phyloP scores from a whole-genome alignment of 1,140 invertebrate genomes.

The Halictus rubicundus region DNA sequence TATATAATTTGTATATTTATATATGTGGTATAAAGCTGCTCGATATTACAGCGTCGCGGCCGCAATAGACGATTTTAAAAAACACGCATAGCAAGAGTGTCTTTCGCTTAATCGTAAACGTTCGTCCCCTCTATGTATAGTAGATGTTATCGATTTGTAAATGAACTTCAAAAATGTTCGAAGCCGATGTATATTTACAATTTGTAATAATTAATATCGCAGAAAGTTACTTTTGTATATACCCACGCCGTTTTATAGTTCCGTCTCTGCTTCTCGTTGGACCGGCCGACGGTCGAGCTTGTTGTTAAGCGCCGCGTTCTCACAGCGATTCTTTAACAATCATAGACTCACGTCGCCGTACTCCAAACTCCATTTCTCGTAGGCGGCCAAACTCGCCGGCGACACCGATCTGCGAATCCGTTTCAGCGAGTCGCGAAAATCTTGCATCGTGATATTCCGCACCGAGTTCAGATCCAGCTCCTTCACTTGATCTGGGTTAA shows the following conservation, averaged over 20 bases:
- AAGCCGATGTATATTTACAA: conserved; percentile 50
- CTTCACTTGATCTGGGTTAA: conserved; percentile 93
- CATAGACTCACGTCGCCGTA: conserved; percentile 93
- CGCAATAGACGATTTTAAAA: conserved; percentile 35
- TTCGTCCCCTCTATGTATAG: not conserved
- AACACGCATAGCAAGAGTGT: conserved; percentile 38
- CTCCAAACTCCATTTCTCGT: conserved; percentile 96
- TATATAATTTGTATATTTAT: not conserved
- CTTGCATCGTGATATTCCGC: conserved; percentile 91
- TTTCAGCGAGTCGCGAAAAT: conserved; percentile 95
- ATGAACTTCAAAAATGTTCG: conserved; percentile 50
- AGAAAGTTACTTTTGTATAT: conserved; percentile 29
- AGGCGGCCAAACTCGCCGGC: conserved; percentile 89
- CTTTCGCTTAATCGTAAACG: conserved; percentile 21
- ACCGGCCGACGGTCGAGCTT: not conserved
- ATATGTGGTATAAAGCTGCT: conserved; percentile 26
- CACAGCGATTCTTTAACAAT: conserved; percentile 58
- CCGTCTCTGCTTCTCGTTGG: not conserved
- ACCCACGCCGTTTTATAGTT: not conserved
- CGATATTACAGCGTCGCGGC: conserved; percentile 23
- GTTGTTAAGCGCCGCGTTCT: not conserved
- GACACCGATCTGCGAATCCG: conserved; percentile 95
- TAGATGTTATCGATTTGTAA: conserved; percentile 30
- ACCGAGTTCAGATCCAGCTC: conserved; percentile 90
- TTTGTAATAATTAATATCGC: conserved; percentile 48